Conservation (phyloP, 1,140 invertebrate species). For the Glomeris maerens region DNA sequence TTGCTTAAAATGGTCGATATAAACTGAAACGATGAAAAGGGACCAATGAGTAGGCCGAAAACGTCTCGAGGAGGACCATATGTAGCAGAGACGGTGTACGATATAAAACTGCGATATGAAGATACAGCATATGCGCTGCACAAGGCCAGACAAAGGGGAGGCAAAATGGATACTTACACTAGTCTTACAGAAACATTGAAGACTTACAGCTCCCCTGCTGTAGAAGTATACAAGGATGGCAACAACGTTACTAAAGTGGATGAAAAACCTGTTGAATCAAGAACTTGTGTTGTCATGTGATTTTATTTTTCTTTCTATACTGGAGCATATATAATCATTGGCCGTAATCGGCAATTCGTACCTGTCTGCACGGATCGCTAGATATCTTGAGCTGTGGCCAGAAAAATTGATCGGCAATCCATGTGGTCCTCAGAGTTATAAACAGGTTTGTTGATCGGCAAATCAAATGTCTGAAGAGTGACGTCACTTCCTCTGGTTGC, state of each 20-base stretch:
- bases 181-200: constrained; percentile 31
- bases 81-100: constrained; percentile 16
- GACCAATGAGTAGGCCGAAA: too few species aligned
- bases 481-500: too few species aligned
- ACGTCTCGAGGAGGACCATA: too few species aligned
- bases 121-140: constrained; percentile 30
- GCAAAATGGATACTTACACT: constrained; percentile 17
- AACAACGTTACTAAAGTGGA: constrained; percentile 17
- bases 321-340: not conserved
- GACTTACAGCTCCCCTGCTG: constrained; percentile 31
- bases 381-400: too few species aligned
- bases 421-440: too few species aligned
- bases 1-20: too few species aligned
- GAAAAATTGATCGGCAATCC: too few species aligned
- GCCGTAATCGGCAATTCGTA: too few species aligned
- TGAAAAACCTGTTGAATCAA: constrained; percentile 23
- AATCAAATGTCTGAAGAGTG: too few species aligned
- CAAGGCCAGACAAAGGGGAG: constrained; percentile 22
- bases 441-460: too few species aligned
- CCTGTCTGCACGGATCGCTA: too few species aligned
- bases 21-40: too few species aligned
- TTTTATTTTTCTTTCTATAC: constrained; percentile 4
- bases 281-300: constrained; percentile 23
- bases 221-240: constrained; percentile 25
- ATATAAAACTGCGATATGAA: constrained; percentile 31